A percentile compares a stretch with the other conserved stretches of the same genome.
Conservation (phyloP, 2,888 invertebrate genomes). For the Lysandra bellargus region DNA sequence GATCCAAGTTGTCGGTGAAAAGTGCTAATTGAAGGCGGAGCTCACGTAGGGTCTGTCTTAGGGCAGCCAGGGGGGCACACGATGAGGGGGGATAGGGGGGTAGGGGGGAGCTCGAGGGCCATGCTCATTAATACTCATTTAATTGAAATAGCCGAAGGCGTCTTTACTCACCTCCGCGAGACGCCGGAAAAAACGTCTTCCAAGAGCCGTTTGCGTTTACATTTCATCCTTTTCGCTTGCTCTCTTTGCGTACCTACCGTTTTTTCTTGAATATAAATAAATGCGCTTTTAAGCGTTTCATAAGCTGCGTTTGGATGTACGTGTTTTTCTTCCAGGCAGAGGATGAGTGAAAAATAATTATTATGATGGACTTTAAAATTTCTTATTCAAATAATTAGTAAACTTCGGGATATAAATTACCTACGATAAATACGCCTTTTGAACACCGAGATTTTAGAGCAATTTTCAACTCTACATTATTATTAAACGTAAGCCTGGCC, state of each 20-base stretch:
- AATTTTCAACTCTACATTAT: too few relatives aligned
- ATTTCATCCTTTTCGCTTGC: background rate
- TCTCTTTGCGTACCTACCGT: background rate
- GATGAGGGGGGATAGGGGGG: conserved; percentile 28
- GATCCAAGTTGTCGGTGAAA: too few relatives aligned
- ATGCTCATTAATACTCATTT: conserved; percentile 49
- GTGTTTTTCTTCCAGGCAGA: background rate
- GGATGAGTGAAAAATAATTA: too few relatives aligned
- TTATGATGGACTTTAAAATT: too few relatives aligned
- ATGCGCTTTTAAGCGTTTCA: background rate
- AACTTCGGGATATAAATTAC: too few relatives aligned
- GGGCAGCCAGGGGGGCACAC: background rate
- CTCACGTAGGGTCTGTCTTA: background rate
- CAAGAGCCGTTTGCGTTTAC: background rate
- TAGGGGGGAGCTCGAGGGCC: conserved; percentile 38
- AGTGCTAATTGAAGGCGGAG: conserved; percentile 31
- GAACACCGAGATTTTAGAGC: too few relatives aligned
- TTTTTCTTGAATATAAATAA: too few relatives aligned
- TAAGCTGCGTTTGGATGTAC: background rate
- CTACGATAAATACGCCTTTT: too few relatives aligned
- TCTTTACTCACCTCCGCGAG: conserved; percentile 36
- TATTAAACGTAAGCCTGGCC: too few relatives aligned
- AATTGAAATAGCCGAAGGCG: conserved; percentile 39
- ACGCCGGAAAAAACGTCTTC: conserved; percentile 15
- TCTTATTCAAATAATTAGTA: too few relatives aligned